Evolutionary conservation across 2,797 vertebrate genomes (phyloP).

Genomic region (Poecilia picta): DNA sequence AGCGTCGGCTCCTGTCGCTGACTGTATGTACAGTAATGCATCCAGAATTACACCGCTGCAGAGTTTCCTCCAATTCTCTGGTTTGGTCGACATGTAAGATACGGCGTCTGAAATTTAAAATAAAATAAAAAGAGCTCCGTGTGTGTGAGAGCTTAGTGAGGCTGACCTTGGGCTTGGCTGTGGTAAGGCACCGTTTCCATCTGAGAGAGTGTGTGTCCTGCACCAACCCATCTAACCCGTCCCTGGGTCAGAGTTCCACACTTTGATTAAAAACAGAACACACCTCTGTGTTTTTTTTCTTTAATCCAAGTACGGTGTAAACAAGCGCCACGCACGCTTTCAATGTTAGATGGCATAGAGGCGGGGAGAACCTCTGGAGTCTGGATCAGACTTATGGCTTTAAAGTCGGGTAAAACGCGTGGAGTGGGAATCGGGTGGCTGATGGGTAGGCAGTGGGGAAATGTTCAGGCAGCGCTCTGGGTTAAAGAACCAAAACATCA

Average conservation of each 20-base stretch:
- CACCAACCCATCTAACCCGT: conserved; percentile 35
- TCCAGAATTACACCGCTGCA: conserved; percentile 29
- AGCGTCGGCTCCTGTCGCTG: conserved; percentile 18
- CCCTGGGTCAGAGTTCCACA: conserved; percentile 60
- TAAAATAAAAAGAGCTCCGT: conserved; percentile 6
- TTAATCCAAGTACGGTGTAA: conserved; percentile 56
- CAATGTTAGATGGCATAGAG: conserved; percentile 33
- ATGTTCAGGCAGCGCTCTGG: neutral
- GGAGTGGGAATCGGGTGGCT: conserved; percentile 30
- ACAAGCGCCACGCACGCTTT: conserved; percentile 42
- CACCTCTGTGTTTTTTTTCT: conserved; percentile 14
- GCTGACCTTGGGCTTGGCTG: conserved; percentile 49
- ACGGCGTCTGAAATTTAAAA: conserved; percentile 25
- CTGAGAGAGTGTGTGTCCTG: conserved; percentile 12
- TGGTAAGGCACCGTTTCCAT: conserved; percentile 71
- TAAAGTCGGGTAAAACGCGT: conserved; percentile 33
- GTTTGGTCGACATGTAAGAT: conserved; percentile 55
- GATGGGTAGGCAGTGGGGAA: neutral
- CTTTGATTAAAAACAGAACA: conserved; percentile 43
- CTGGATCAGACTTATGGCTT: conserved; percentile 67
- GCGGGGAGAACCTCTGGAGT: conserved; percentile 14
- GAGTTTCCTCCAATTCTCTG: conserved; percentile 14
- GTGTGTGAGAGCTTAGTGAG: neutral
- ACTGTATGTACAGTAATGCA: conserved; percentile 47
- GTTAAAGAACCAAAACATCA: neutral